phyloP scores from a whole-genome alignment of 1,140 invertebrate species.

The Drosophila malerkotliana region DNA sequence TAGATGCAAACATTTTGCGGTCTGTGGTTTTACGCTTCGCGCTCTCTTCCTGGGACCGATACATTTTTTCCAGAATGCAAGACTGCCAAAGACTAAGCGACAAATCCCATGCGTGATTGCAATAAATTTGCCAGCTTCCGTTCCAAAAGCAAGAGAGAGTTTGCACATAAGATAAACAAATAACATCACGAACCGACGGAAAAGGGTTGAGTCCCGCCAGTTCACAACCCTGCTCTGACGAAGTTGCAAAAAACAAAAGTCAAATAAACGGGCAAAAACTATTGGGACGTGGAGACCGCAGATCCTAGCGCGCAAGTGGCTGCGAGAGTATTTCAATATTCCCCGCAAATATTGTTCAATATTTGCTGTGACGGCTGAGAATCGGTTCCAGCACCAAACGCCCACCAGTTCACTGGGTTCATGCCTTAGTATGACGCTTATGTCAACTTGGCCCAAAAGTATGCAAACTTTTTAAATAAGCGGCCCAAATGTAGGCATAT shows the following conservation, averaged over 20 bases:
- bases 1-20: conserved; percentile 58
- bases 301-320: conserved; percentile 25
- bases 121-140: conserved; percentile 59
- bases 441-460: conserved; percentile 26
- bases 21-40: conserved; percentile 9
- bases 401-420: background rate
- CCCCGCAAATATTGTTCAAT: conserved; percentile 68
- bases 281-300: background rate
- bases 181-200: conserved; percentile 11
- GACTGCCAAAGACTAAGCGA: conserved; percentile 54
- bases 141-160: conserved; percentile 38
- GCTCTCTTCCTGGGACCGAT: no score
- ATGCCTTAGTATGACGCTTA: background rate
- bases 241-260: conserved; percentile 46
- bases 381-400: conserved; percentile 1
- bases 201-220: conserved; percentile 1
- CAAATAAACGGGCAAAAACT: conserved; percentile 50
- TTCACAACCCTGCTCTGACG: conserved; percentile 1
- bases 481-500: background rate
- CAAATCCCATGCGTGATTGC: conserved; percentile 78
- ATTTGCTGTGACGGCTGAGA: conserved; percentile 46
- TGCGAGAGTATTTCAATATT: conserved; percentile 70
- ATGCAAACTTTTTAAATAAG: conserved; percentile 19
- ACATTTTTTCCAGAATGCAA: conserved; percentile 24
- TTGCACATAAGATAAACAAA: conserved; percentile 59